Evolutionary conservation across 2,113 vertebrate species (phyloP), one percentile per base, ranked within the genome.

Genomic region (Sinocyclocheilus anshuiensis): DNA sequence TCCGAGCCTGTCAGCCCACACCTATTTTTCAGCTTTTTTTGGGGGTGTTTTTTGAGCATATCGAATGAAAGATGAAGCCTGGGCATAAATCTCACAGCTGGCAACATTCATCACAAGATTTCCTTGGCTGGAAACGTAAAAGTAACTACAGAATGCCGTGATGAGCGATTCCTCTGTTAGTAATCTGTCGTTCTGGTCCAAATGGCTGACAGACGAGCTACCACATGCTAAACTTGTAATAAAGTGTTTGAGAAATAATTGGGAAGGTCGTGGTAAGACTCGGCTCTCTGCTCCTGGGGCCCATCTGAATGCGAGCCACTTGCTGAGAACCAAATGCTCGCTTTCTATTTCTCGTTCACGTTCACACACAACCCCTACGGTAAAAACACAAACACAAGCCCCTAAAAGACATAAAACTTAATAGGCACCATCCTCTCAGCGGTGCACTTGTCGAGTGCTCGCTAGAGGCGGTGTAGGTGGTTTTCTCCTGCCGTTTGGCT

Each of bases 211-310:
- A 57, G 63, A 79, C 42, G 84, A 65, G 22, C 59, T 69, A 57
- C 76, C 45, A 26, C 75, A 79, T 93, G 93, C 94, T 95, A 95
- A 95, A 94, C 94, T 94, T 93, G 94, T 94, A 95, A 94, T 94
- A 95, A 96, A 95, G 93, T 95, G 92, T 94, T 95, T 95, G 95
- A 95, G 95, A 94, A 95, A 95, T 95, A 95, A 96, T 97, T 96
- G 96, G 94, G 93, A 94, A 93, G 93, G 94, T 94, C 93, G 93
- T 93, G 94, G 90, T 93, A 94, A 95, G 94, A 94, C 92, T 91
- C 92, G 87, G 93, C 91, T 94, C 94, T 71, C 91, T 93, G 92
- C 91, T 93, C 92, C 84, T 89, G 92, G n/a, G 65, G 65, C 16
- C 12, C 36, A 57, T 88, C 91, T 90, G 92, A 87, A 89, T 8